Evolutionary conservation across 2,888 invertebrate species (phyloP).

Genomic region (Phengaris alcon): DNA sequence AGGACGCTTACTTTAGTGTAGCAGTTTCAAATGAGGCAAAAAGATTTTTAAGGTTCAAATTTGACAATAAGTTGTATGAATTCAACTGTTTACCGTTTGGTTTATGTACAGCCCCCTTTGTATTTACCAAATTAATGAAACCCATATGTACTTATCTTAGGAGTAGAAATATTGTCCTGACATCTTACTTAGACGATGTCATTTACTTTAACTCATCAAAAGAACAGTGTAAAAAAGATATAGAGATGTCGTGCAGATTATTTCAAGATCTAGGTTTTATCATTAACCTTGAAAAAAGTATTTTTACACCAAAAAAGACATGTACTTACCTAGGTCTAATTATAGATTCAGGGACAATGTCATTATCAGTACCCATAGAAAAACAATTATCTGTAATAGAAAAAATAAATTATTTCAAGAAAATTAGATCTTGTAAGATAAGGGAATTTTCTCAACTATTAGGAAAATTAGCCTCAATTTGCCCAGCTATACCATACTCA

Average conservation of each 20-base stretch:
- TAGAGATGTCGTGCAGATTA: background rate
- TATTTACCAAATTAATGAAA: slow-evolving; percentile 34
- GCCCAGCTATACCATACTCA: background rate
- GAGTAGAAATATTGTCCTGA: background rate
- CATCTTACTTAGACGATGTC: background rate
- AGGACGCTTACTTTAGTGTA: background rate
- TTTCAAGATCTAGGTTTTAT: slow-evolving; percentile 2
- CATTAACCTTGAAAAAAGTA: slow-evolving; percentile 1
- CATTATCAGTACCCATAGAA: too few relatives aligned
- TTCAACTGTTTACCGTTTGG: slow-evolving; percentile 34
- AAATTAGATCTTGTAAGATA: too few relatives aligned
- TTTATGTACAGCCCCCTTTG: slow-evolving; percentile 28
- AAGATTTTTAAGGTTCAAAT: slow-evolving; percentile 31
- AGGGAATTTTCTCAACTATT: too few relatives aligned
- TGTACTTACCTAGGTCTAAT: slow-evolving; percentile 7
- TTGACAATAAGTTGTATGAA: slow-evolving; percentile 26
- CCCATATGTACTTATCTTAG: background rate
- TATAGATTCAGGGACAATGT: background rate
- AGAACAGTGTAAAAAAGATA: background rate
- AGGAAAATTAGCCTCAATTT: background rate
- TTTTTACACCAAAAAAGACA: slow-evolving; percentile 7
- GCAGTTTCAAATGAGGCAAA: slow-evolving; percentile 19
- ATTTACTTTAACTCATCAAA: background rate
- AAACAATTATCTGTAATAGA: too few relatives aligned
- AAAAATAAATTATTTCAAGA: too few relatives aligned